Percentiles rank a stretch among this genome's conserved stretches.
phyloP scores from a whole-genome alignment of 1,140 invertebrate species.

The Penaeus vannamei region DNA sequence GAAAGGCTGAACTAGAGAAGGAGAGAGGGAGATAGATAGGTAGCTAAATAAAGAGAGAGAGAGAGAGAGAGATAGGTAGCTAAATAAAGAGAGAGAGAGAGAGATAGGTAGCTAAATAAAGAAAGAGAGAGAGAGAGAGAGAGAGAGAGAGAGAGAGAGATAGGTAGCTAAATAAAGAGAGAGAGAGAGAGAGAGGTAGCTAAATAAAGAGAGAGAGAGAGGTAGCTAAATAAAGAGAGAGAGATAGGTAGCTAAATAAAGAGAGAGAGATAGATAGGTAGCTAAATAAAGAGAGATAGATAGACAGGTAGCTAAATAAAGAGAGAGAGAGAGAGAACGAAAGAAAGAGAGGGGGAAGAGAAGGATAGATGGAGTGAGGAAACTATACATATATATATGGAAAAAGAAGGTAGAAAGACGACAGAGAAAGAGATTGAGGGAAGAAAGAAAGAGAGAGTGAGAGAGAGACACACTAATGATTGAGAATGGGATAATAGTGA shows the following conservation, averaged over 20 bases:
- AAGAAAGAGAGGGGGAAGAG: not conserved
- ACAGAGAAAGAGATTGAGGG: too few species aligned
- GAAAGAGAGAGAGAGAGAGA: not conserved
- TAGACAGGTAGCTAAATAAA: not conserved
- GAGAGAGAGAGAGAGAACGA: not conserved
- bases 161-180: too few species aligned
- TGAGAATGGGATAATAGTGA: too few species aligned
- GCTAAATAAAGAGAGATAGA: not conserved
- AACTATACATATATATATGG: too few species aligned
- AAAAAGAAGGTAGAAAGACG: not conserved
- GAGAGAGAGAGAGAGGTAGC: not conserved
- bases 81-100: too few species aligned
- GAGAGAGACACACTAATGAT: too few species aligned
- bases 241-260: not conserved
- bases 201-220: not conserved
- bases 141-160: not conserved
- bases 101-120: too few species aligned
- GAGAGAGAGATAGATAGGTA: not conserved
- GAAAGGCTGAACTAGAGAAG: not conserved
- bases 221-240: too few species aligned
- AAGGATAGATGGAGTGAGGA: too few species aligned
- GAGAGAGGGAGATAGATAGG: too few species aligned
- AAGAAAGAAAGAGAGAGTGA: constrained; percentile 6
- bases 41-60: too few species aligned
- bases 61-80: too few species aligned